Percentiles rank a stretch among this genome's conserved stretches.
phyloP scores from a whole-genome alignment of 2,113 vertebrate species.

The Phyllostomus discolor region DNA sequence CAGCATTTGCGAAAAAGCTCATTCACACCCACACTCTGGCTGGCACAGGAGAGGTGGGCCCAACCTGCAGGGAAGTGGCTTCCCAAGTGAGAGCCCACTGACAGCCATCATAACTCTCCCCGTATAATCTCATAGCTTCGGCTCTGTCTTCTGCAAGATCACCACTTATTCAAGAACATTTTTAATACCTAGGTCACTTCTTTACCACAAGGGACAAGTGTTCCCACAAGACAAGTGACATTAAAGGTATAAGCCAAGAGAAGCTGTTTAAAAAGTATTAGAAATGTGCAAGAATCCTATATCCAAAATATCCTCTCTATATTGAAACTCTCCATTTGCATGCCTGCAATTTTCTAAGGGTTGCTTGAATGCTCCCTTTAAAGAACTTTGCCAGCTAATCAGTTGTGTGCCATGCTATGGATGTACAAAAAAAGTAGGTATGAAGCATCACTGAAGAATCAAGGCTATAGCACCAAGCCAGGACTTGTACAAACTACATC shows the following conservation, averaged over 20 bases:
- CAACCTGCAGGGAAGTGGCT: slow-evolving; percentile 29
- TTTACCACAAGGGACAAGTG: slow-evolving; percentile 27
- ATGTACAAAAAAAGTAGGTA: slow-evolving; percentile 54
- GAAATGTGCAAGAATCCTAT: neutral
- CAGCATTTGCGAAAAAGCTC: slow-evolving; percentile 64
- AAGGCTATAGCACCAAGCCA: slow-evolving; percentile 63
- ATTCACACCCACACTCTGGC: slow-evolving; percentile 46
- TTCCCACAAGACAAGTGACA: slow-evolving; percentile 48
- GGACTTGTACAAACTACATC: slow-evolving; percentile 3
- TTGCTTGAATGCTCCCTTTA: neutral
- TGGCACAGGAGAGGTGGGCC: slow-evolving; percentile 27
- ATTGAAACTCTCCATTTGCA: neutral
- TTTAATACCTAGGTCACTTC: slow-evolving; percentile 46
- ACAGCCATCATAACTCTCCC: neutral
- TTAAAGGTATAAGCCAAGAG: slow-evolving; percentile 40
- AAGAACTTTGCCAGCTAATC: neutral
- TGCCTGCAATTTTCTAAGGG: neutral
- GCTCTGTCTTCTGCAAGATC: neutral
- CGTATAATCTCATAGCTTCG: neutral
- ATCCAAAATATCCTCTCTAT: slow-evolving; percentile 44
- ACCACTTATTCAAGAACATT: slow-evolving; percentile 5
- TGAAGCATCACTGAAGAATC: slow-evolving; percentile 61
- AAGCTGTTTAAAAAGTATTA: slow-evolving; percentile 37
- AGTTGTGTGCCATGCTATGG: slow-evolving; percentile 17
- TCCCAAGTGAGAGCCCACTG: slow-evolving; percentile 34